Evolutionary conservation across 2,113 vertebrate species (phyloP), one percentile per base, ranked within the genome.

Genomic region (Uria aalge): DNA sequence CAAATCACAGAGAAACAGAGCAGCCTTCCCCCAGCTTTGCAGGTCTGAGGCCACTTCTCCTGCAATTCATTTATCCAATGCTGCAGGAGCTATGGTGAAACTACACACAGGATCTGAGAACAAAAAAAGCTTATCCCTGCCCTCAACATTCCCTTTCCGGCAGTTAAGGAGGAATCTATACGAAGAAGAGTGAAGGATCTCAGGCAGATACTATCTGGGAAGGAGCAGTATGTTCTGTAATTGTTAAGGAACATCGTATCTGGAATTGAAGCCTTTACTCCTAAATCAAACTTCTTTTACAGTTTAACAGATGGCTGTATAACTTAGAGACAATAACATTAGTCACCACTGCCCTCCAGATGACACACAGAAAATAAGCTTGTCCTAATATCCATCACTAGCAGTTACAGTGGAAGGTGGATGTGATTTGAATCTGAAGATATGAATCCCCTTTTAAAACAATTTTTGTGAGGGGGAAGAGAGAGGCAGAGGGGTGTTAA

Each of bases 401-500:
- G 77, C 57, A 81, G 47, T 63, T 72, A 82, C 24, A 82, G 69
- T 11, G 34, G 38, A 92, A 91, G 56, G 57, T 83, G 68, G 89
- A 80, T 62, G 43, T 40, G 66, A 84, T 84, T 67, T 74, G 23
- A 85, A 90, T 30, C 26, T 67, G 43, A 81, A 83, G 29, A 68
- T 22, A 79, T 40, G 18, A 92, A 90, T 41, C 32, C 47, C 55
- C n/a, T 90, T 77, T 72, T 62, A 86, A 30, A 40, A 89, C 20
- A 91, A 67, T 21, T 92, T 86, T 91, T 82, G 74, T 69, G 71
- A 88, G 6, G 56, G 34, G 41, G 76, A 66, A 93, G 88, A 94
- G 88, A 96, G 94, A 96, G 92, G 96, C 95, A 97, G 95, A 97
- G 95, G 96, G 76, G 30, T 96, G 64, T 92, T 91, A 82, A 34